Conservation (phyloP, 1,140 invertebrate species). For the Trichoplusia ni region DNA sequence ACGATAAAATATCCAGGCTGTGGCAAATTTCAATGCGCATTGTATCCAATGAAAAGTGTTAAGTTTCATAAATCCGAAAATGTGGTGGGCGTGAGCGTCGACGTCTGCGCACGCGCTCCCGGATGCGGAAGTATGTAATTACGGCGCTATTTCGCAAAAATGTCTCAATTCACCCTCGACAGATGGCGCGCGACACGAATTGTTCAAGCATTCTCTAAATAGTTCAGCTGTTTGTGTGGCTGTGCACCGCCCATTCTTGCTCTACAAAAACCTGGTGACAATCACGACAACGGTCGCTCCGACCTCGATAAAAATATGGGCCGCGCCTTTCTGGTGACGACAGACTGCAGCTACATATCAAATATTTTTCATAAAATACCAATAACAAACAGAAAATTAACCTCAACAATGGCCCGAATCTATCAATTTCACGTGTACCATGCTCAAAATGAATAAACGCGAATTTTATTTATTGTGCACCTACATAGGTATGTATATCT, state of each 20-base stretch:
- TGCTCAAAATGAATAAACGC: constrained; percentile 25
- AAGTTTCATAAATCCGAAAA: constrained; percentile 57
- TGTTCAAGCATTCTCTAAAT: constrained; percentile 66
- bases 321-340: too few relatives aligned
- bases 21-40: background rate
- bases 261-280: constrained; percentile 19
- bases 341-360: too few relatives aligned
- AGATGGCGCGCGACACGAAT: constrained; percentile 67
- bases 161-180: constrained; percentile 70
- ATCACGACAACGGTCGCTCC: background rate
- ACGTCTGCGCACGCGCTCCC: constrained; percentile 73
- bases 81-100: constrained; percentile 60
- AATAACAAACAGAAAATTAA: constrained; percentile 16
- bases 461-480: constrained; percentile 15
- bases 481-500: too few relatives aligned
- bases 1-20: background rate
- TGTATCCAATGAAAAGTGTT: constrained; percentile 44
- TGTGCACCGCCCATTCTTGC: constrained; percentile 45
- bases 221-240: constrained; percentile 56
- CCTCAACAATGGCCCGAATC: constrained; percentile 7
- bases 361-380: background rate
- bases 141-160: constrained; percentile 75
- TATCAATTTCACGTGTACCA: constrained; percentile 12
- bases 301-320: too few relatives aligned
- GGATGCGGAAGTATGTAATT: constrained; percentile 78